Evolutionary conservation across 2,888 invertebrate genomes (phyloP).

Genomic region (Aelia acuminata): DNA sequence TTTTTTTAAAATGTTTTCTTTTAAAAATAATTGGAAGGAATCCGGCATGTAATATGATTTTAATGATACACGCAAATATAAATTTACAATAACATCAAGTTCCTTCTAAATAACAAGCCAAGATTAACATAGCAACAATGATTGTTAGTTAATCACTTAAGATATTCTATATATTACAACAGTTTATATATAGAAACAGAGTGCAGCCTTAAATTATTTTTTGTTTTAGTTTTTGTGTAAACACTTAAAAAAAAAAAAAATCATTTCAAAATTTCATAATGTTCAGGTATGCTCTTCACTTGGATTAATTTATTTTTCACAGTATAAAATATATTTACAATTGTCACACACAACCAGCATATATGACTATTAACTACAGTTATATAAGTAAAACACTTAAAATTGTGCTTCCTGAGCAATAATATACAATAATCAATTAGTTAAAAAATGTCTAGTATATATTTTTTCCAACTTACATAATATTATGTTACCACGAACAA

Average conservation of each 20-base stretch:
- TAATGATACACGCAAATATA: slow-evolving; percentile 47
- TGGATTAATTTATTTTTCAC: slow-evolving; percentile 25
- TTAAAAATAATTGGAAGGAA: slow-evolving; percentile 54
- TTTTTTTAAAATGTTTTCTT: background rate
- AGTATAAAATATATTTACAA: slow-evolving; percentile 58
- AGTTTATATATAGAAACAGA: slow-evolving; percentile 54
- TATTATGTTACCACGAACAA: slow-evolving; percentile 1
- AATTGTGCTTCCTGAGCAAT: slow-evolving; percentile 60
- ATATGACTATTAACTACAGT: slow-evolving; percentile 55
- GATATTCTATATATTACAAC: slow-evolving; percentile 52
- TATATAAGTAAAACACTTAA: slow-evolving; percentile 55
- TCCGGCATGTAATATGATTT: slow-evolving; percentile 22
- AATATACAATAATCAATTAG: slow-evolving; percentile 56
- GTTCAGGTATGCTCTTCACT: slow-evolving; percentile 29
- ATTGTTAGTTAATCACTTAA: slow-evolving; percentile 47
- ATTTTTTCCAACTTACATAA: slow-evolving; percentile 35
- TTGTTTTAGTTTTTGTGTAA: slow-evolving; percentile 22
- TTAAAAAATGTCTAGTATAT: slow-evolving; percentile 29
- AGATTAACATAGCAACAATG: slow-evolving; percentile 46
- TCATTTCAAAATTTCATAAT: background rate
- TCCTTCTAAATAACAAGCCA: slow-evolving; percentile 53
- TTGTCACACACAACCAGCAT: slow-evolving; percentile 59
- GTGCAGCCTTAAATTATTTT: slow-evolving; percentile 56
- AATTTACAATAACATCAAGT: slow-evolving; percentile 51
- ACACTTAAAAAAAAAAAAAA: slow-evolving; percentile 51